Base-by-base conservation (phyloP, 1,140 invertebrate species). In the Drosophila aff. region DNA sequence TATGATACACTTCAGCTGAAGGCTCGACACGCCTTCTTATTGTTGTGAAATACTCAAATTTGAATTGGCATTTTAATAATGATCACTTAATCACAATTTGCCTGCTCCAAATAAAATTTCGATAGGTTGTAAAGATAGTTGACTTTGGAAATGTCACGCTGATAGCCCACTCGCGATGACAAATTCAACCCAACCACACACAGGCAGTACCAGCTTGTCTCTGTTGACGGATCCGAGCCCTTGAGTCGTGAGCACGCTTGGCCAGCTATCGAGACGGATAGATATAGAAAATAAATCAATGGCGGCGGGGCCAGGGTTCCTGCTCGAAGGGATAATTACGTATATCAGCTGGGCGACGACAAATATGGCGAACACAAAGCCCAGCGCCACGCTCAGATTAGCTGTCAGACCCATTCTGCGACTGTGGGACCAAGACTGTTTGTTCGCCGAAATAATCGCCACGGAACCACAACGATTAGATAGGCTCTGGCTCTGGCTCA, bases 231-330 rank as follows among this genome's bases (percentile, higher is more conserved):
- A 73, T 79, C 23, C 78, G 62, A 38, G 44, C 7, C 65, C 26
- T 57, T 10, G 79, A 76, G 44, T 82, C 63, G 67, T 90, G 76
- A 50, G 85, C 79, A 55, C 86, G 79, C 63, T 74, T 91, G 18
- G 82, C 86, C 72, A 90, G 68, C 85, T 90, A 89, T 53, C 49
- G 28, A 18, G 62, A 77, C 36, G 46, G 58, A 81, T 43, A 76
- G 44, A 76, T 57, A 57, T 40, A 13, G 53, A 11, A 57, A 57
- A 11, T 18, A 66, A 63, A 59, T 52, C 31, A 73, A 69, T 81
- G 72, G 49, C 38, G 47, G 46, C 18, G 21, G 33, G 16, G 21
- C 7, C 16, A 26, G 15, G 13, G 16, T 33, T 46, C 11, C 44
- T n/a, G 11, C 23, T 21, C 21, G 18, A 57, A 41, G 43, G 28